Conservation (phyloP, 2,888 invertebrate species). For the Dolichopus griseipennis region DNA sequence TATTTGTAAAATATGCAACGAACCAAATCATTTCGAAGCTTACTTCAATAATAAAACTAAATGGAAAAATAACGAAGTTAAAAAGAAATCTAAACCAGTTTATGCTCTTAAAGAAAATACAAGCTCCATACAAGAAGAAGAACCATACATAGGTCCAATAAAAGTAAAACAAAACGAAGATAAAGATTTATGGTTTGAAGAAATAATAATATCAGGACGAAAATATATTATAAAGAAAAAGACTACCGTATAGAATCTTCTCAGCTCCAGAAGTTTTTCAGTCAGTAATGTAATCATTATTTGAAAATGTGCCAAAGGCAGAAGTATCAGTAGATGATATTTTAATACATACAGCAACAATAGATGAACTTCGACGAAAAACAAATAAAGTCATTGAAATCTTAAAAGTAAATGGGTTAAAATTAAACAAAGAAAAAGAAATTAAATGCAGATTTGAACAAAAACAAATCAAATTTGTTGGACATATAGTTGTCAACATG, state of each 20-base stretch:
- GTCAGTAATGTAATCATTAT: not conserved
- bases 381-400: conserved; percentile 20
- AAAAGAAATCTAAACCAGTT: no score
- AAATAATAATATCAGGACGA: not conserved
- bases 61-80: no score
- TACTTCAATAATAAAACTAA: no score
- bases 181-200: not conserved
- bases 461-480: conserved; percentile 13
- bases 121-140: not conserved
- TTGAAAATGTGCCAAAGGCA: conserved; percentile 19
- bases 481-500: conserved; percentile 21
- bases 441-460: conserved; percentile 20
- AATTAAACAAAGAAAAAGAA: conserved; percentile 24
- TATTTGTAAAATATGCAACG: conserved; percentile 5
- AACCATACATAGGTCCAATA: not conserved
- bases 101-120: not conserved
- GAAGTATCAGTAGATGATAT: conserved; percentile 23
- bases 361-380: conserved; percentile 19
- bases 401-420: conserved; percentile 20
- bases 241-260: conserved; percentile 5
- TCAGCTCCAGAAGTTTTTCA: conserved; percentile 12
- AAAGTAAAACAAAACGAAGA: not conserved
- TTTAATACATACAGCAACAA: conserved; percentile 20
- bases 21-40: no score
- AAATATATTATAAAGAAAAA: conserved; percentile 3